Conservation (phyloP, 2,888 invertebrate genomes). For the Gymnocheta viridis region DNA sequence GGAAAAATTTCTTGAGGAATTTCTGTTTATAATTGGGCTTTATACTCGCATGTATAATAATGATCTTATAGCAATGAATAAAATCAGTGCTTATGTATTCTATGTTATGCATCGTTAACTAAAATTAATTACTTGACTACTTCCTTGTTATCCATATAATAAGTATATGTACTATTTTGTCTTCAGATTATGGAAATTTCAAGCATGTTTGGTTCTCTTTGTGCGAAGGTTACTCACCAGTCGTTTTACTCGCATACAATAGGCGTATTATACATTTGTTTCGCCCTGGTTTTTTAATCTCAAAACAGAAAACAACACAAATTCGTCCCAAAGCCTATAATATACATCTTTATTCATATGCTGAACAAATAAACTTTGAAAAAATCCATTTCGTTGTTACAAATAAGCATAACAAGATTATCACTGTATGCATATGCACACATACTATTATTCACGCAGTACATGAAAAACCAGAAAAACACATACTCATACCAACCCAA, state of each 20-base stretch:
- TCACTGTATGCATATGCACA: conserved; percentile 3
- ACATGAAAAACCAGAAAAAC: conserved; percentile 11
- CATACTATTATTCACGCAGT: neutral
- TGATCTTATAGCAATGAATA: too few relatives aligned
- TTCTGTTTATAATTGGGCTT: too few relatives aligned
- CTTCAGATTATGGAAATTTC: too few relatives aligned
- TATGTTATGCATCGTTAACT: too few relatives aligned
- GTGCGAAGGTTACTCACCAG: neutral
- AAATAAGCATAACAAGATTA: conserved; percentile 67
- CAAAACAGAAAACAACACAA: neutral
- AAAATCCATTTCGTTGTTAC: conserved; percentile 63
- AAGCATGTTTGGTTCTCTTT: neutral
- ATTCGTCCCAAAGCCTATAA: conserved; percentile 32
- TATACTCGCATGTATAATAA: too few relatives aligned
- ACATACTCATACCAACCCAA: conserved; percentile 4
- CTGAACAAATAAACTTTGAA: conserved; percentile 54
- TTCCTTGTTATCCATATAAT: too few relatives aligned
- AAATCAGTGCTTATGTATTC: too few relatives aligned
- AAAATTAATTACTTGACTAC: too few relatives aligned
- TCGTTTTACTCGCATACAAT: neutral
- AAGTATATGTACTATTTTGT: too few relatives aligned
- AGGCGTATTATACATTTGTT: neutral
- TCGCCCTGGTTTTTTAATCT: neutral
- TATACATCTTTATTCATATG: conserved; percentile 57
- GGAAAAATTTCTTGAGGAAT: too few relatives aligned